Percentiles rank a stretch among this genome's conserved stretches.
phyloP scores from a whole-genome alignment of 1,140 invertebrate genomes.

The Thaumatotibia leucotreta region DNA sequence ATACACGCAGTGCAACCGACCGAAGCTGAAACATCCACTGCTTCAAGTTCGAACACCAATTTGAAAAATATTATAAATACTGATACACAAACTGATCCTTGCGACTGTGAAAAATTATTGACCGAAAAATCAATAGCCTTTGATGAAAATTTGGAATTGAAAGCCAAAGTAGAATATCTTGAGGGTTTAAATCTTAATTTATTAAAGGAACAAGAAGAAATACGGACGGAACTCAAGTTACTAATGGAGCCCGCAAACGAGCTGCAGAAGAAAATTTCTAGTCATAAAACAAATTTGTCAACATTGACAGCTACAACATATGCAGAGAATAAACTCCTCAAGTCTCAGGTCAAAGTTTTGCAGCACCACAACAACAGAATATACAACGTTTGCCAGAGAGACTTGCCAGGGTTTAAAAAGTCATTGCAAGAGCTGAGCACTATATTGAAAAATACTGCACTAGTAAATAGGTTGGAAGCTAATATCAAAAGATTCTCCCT shows the following conservation, averaged over 20 bases:
- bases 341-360: constrained; percentile 57
- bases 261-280: constrained; percentile 59
- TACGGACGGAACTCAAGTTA: constrained; percentile 45
- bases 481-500: constrained; percentile 51
- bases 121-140: constrained; percentile 29
- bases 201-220: constrained; percentile 41
- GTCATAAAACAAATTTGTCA: constrained; percentile 63
- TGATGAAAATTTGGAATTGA: constrained; percentile 39
- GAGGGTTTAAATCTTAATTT: constrained; percentile 36
- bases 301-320: constrained; percentile 68
- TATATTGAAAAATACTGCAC: constrained; percentile 37
- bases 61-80: constrained; percentile 16
- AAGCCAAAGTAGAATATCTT: constrained; percentile 29
- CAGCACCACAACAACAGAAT: constrained; percentile 58
- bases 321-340: constrained; percentile 62
- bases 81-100: constrained; percentile 21
- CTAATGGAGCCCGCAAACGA: constrained; percentile 47
- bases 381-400: constrained; percentile 59
- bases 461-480: constrained; percentile 29
- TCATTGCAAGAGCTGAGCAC: constrained; percentile 47
- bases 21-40: constrained; percentile 27
- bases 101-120: constrained; percentile 35
- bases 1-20: constrained; percentile 38
- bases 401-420: constrained; percentile 56
- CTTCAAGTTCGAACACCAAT: constrained; percentile 25